phyloP scores from a whole-genome alignment of 53 echinoderm and acorn worm genomes.

The Holothuria scabra region DNA sequence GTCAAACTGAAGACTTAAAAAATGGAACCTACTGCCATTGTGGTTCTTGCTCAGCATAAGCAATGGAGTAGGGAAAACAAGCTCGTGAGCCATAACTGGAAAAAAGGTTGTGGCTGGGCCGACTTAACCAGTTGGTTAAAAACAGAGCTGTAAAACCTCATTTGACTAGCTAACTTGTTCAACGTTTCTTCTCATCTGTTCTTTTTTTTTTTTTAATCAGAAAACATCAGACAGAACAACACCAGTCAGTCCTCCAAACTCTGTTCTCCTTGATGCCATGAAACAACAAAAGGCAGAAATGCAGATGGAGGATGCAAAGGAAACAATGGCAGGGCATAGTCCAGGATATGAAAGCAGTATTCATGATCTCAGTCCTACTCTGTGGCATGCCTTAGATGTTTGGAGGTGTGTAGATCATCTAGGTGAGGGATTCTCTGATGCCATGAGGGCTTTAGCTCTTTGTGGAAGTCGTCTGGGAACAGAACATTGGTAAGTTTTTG shows the following conservation, averaged over 20 bases:
- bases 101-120: too few species aligned
- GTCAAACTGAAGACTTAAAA: too few species aligned
- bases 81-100: too few species aligned
- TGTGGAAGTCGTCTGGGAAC: constrained; percentile 86
- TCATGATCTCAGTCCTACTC: constrained; percentile 92
- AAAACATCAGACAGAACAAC: constrained; percentile 4
- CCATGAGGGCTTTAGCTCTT: constrained; percentile 84
- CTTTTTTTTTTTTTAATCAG: not conserved
- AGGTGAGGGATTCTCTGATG: constrained; percentile 81
- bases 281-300: not conserved
- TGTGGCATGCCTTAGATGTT: constrained; percentile 97
- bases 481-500: constrained; percentile 81
- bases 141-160: too few species aligned
- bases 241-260: constrained; percentile 13
- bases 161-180: too few species aligned
- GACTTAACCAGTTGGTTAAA: too few species aligned
- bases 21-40: too few species aligned
- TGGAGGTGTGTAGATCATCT: constrained; percentile 96
- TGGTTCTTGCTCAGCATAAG: too few species aligned
- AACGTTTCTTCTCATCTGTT: too few species aligned
- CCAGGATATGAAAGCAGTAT: constrained; percentile 72
- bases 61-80: too few species aligned
- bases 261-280: constrained; percentile 6
- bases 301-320: not conserved
- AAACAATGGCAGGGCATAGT: not conserved